Evolutionary conservation across 92 coral and sea anemone genomes (phyloP), one percentile per base, ranked within the genome.

Genomic region (Plumapathes pennacea): DNA sequence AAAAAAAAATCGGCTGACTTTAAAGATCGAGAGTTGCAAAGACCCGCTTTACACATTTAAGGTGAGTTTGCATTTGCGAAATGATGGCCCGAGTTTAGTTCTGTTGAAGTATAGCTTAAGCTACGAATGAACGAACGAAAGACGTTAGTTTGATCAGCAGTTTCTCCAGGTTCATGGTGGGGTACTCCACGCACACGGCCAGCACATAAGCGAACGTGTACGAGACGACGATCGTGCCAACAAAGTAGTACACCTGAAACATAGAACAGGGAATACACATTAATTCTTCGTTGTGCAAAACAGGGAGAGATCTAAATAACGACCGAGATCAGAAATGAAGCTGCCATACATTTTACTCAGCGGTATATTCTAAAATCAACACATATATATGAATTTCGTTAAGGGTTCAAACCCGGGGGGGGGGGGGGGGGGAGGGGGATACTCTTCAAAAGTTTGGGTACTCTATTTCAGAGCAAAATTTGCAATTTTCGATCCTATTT

Each of bases 151-250:
- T 46, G 50, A 76, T 45, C 54, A 80, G 60, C 64, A 85, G 42
- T 29, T 77, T 68, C 51, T 90, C 97, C 44, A 90, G 50, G 42
- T 82, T 88, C 78, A 83, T 84, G 24, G 77, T 53, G 23, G 97
- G 97, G 23, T 82, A 77, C 62, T 90, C 97, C 20, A 90, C 83
- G 28, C 73, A 65, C 31, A 90, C 80, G 9, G 95, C 89, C 38
- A 90, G 82, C 53, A 90, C 71, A 56, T 72, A 90, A 5, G 95
- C 77, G 6, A 76, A 55, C 0, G 78, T 87, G 27, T 86, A 82
- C 14, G 97, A 81, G 49, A 90, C 55, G 12, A 60, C 82, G 37
- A 86, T 65, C 0, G 22, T 32, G 0, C 78, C 81, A 2, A 82
- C 64, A 48, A 81, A 90, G 54, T 77, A 82, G 55, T 81, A 86